These are phyloP conservation scores for Malurus leucopterus DNA, from an alignment of 2,797 vertebrate species.

Conservation along the genomic window DNA sequence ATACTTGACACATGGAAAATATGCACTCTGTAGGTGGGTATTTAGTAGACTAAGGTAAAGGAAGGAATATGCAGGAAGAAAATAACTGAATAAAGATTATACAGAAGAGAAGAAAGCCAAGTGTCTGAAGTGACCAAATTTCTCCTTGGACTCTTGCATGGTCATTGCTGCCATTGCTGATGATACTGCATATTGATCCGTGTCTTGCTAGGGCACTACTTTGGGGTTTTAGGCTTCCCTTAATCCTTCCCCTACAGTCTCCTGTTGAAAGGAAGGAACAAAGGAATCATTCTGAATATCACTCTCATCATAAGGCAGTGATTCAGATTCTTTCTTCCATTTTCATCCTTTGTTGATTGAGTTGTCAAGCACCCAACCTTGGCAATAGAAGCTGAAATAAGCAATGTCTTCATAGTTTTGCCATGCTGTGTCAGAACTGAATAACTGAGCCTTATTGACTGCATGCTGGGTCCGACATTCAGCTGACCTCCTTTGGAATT, in stretches of 20 bases:
- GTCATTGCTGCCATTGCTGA: neutral
- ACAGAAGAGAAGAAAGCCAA: neutral
- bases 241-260: neutral
- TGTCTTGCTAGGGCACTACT: neutral
- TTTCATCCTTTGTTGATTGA: slow-evolving; percentile 45
- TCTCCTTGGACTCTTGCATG: neutral
- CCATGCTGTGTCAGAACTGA: slow-evolving; percentile 39
- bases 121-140: neutral
- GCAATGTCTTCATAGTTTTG: slow-evolving; percentile 44
- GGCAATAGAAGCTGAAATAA: slow-evolving; percentile 40
- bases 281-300: slow-evolving; percentile 30
- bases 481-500: slow-evolving; percentile 10
- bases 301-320: slow-evolving; percentile 31
- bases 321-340: slow-evolving; percentile 35
- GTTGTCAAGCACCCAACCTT: slow-evolving; percentile 44
- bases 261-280: neutral
- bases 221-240: neutral
- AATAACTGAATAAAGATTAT: neutral
- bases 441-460: slow-evolving; percentile 44
- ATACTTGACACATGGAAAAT: slow-evolving; percentile 39
- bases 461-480: slow-evolving; percentile 25
- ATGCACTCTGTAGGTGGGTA: slow-evolving; percentile 40
- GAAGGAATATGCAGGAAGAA: neutral
- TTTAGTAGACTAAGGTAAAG: slow-evolving; percentile 9
- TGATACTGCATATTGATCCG: neutral